A percentile compares a stretch with the other conserved stretches of the same genome.
Evolutionary conservation across 2,888 invertebrate genomes (phyloP).

Genomic region (Drosophila greeni): DNA sequence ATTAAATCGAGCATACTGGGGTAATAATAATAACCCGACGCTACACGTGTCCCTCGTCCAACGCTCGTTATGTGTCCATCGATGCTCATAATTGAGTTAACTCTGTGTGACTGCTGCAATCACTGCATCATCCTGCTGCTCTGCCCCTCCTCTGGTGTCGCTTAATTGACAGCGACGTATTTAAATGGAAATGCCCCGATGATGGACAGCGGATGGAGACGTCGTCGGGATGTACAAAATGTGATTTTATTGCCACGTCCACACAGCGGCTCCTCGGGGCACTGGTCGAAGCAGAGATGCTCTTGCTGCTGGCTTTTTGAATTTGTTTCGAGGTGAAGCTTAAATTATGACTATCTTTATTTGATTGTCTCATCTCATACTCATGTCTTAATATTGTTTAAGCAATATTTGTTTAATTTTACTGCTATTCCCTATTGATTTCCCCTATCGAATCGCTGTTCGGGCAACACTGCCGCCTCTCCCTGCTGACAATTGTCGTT

Average conservation of each 20-base stretch:
- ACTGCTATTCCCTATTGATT: not conserved
- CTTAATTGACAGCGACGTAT: conserved; percentile 59
- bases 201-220: conserved; percentile 28
- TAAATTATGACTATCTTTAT: too few relatives aligned
- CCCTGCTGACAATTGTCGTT: conserved; percentile 59
- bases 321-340: too few relatives aligned
- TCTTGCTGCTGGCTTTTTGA: not conserved
- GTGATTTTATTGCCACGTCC: conserved; percentile 42
- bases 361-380: not conserved
- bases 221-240: conserved; percentile 45
- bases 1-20: conserved; percentile 56
- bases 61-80: conserved; percentile 46
- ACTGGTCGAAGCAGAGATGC: conserved; percentile 6
- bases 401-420: not conserved
- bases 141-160: conserved; percentile 23
- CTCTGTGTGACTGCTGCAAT: conserved; percentile 37
- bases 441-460: not conserved
- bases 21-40: conserved; percentile 38
- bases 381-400: not conserved
- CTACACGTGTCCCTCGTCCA: conserved; percentile 40
- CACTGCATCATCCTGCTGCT: conserved; percentile 36
- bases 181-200: conserved; percentile 46
- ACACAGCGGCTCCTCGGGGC: conserved; percentile 7
- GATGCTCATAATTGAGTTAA: conserved; percentile 44
- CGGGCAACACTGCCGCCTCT: conserved; percentile 17